Percentiles rank a stretch among this genome's conserved stretches.
Evolutionary conservation across 2,888 invertebrate genomes (phyloP).

Genomic region (Troilus luridus): DNA sequence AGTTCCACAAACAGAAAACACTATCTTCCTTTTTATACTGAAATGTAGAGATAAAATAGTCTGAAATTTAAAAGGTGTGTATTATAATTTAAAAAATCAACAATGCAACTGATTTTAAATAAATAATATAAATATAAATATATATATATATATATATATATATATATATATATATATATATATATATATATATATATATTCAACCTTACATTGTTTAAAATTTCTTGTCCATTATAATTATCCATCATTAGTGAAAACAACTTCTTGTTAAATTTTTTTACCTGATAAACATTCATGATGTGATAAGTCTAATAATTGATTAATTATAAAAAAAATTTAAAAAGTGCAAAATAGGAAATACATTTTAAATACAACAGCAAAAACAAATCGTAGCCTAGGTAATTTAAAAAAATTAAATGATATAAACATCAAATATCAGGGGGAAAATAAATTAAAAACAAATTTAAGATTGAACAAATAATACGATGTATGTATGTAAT

Average conservation of each 20-base stretch:
- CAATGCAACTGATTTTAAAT: background rate
- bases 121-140: background rate
- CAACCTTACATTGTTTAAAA: background rate
- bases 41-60: slow-evolving; percentile 3
- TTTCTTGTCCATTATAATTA: slow-evolving; percentile 1
- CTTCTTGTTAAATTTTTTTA: slow-evolving; percentile 32
- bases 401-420: no score
- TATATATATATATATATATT: no score
- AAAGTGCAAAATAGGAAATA: background rate
- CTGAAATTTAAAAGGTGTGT: background rate
- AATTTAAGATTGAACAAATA: no score
- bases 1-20: slow-evolving; percentile 15
- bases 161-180: no score
- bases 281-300: background rate
- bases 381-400: no score
- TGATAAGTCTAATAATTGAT: background rate
- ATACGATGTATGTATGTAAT: no score
- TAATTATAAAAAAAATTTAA: background rate
- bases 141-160: no score
- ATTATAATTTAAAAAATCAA: background rate
- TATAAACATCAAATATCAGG: no score
- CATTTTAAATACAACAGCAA: no score
- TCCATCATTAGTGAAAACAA: slow-evolving; percentile 21
- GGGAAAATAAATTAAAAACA: no score
- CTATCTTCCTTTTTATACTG: slow-evolving; percentile 12